Percentiles rank a stretch among this genome's conserved stretches.
Conservation (phyloP, 2,113 vertebrate genomes). For the Cathartes aura region DNA sequence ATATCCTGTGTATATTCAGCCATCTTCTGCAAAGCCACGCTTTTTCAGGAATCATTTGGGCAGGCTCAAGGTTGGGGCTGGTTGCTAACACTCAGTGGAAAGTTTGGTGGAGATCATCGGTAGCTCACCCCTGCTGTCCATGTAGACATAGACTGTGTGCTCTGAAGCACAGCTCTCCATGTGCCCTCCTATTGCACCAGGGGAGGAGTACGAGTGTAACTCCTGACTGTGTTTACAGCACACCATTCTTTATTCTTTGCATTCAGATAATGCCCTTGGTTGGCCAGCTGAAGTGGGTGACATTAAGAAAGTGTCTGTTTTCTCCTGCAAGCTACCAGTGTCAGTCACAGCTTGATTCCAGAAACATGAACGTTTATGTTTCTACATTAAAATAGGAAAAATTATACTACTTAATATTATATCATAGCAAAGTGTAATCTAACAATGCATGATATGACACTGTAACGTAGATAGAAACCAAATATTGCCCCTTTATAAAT, state of each 20-base stretch:
- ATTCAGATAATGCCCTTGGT: not conserved
- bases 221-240: not conserved
- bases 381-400: not conserved
- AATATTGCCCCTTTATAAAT: not conserved
- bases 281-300: not conserved
- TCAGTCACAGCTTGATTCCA: not conserved
- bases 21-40: not conserved
- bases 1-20: not conserved
- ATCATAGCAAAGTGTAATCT: not conserved
- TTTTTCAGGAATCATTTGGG: not conserved
- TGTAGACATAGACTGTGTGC: not conserved
- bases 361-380: not conserved
- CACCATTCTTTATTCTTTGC: not conserved
- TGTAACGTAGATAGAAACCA: not conserved
- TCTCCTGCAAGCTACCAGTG: not conserved
- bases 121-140: rapidly evolving
- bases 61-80: not conserved
- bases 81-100: not conserved
- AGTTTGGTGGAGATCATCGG: not conserved
- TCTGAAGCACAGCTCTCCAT: not conserved
- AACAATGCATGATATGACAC: not conserved
- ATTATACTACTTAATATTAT: not conserved
- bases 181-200: not conserved
- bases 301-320: not conserved
- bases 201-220: not conserved